Base-by-base conservation (phyloP, 2,797 vertebrate genomes). In the Odontamblyopus rebecca region DNA sequence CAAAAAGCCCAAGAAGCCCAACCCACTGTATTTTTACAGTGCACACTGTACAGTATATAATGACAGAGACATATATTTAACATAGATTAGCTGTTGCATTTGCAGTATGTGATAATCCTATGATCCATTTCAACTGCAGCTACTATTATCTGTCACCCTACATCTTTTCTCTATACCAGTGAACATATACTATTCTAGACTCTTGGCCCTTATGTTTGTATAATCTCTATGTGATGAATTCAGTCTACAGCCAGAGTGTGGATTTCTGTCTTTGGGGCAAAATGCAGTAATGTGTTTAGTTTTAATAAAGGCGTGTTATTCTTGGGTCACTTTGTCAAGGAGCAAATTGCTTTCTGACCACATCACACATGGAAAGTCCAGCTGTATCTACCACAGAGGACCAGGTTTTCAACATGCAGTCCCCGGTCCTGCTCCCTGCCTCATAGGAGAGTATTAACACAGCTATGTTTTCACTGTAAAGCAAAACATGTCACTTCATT, bases 321-420 rank as follows among this genome's bases (percentile, higher is more conserved):
- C 85, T 92, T 90, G 89, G 87, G 73, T 82, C 84, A 69, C 68
- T 83, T 76, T 75, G 88, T 90, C 86, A 74, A 72, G 72, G 75
- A 88, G 85, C 86, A 87, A 93, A 92, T 92, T 90, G 82, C 90
- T 89, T 83, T 91, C 81, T 88, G 88, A 93, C 91, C 89, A 87
- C 88, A 88, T 89, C 81, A 82, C 81, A 71, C 61, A 38, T 82
- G 86, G 89, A 91, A 89, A 88, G 72, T 87, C 73, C 76, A 86
- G 84, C 75, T 67, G 69, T 79, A 72, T 86, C 64, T 66, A 48
- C 27, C 78, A 51, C 73, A 6, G 61, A 70, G 75, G 75, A 88
- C 73, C 75, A 54, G 30, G 70, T 60, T 76, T 61, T 69, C 48
- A 48, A 73, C 60, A 3, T 27, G 72, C 19, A 61, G 63, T 50